These are phyloP conservation scores for Itoplectis maculator DNA, from an alignment of 2,888 invertebrate species.

Conservation along the genomic window DNA sequence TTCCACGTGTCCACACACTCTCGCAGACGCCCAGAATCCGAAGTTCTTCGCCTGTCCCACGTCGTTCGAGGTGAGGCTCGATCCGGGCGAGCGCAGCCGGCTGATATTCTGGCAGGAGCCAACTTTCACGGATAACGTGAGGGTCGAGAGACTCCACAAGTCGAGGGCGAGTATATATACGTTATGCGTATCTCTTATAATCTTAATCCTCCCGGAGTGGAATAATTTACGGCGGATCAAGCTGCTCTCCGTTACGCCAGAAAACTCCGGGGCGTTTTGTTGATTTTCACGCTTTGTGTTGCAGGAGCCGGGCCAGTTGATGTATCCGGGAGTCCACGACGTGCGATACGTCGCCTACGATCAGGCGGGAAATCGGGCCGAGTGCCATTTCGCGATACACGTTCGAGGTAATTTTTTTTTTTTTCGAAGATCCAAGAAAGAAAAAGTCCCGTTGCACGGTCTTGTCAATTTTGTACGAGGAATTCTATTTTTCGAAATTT, in stretches of 20 bases:
- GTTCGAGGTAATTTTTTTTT: constrained; percentile 85
- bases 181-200: not conserved
- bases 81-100: constrained; percentile 86
- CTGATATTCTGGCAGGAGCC: constrained; percentile 89
- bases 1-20: constrained; percentile 17
- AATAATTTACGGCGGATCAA: not conserved
- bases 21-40: constrained; percentile 87
- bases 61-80: constrained; percentile 87
- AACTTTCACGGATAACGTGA: constrained; percentile 87
- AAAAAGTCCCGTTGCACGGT: no score
- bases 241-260: not conserved
- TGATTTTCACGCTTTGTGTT: not conserved
- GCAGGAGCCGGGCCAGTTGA: constrained; percentile 87
- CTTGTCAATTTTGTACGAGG: no score
- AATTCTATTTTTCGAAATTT: no score
- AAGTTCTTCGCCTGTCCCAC: constrained; percentile 87
- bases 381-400: constrained; percentile 88
- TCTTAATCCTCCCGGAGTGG: not conserved
- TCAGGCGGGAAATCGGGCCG: constrained; percentile 87
- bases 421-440: not conserved
- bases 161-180: constrained; percentile 86
- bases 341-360: constrained; percentile 89
- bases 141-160: constrained; percentile 86
- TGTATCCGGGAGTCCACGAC: constrained; percentile 87
- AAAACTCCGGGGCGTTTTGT: no score